These are phyloP conservation scores for Aquatica leii DNA, from an alignment of 2,888 invertebrate species.

Conservation along the genomic window DNA sequence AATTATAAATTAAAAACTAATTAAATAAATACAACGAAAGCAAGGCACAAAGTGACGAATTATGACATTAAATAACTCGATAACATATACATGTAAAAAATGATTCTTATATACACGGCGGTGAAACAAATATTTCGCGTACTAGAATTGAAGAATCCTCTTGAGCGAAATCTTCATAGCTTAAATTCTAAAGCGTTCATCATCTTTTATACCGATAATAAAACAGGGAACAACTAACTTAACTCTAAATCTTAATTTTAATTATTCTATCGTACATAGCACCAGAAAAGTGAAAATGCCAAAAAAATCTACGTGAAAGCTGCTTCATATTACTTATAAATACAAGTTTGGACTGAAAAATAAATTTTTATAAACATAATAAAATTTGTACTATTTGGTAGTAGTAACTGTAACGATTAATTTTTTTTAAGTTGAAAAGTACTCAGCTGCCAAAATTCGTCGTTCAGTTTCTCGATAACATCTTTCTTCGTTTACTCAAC, in stretches of 20 bases:
- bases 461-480: too few species aligned
- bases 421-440: too few species aligned
- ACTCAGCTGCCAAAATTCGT: too few species aligned
- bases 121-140: slow-evolving; percentile 13
- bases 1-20: slow-evolving; percentile 32
- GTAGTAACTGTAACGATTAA: too few species aligned
- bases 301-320: slow-evolving; percentile 14
- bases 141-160: too few species aligned
- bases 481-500: too few species aligned
- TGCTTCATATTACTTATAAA: slow-evolving; percentile 9
- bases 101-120: slow-evolving; percentile 31
- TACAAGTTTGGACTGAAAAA: not conserved
- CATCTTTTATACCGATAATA: slow-evolving; percentile 14
- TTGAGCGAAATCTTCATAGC: not conserved
- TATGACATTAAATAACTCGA: slow-evolving; percentile 39
- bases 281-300: slow-evolving; percentile 24
- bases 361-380: too few species aligned
- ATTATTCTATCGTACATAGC: slow-evolving; percentile 31
- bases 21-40: slow-evolving; percentile 52
- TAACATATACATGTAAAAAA: slow-evolving; percentile 32
- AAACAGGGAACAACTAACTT: slow-evolving; percentile 22
- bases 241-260: slow-evolving; percentile 15
- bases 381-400: not conserved
- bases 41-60: slow-evolving; percentile 55
- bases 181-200: slow-evolving; percentile 1